These are phyloP conservation scores for Bombyx mandarina DNA, from an alignment of 1,140 invertebrate genomes.

Conservation along the genomic window DNA sequence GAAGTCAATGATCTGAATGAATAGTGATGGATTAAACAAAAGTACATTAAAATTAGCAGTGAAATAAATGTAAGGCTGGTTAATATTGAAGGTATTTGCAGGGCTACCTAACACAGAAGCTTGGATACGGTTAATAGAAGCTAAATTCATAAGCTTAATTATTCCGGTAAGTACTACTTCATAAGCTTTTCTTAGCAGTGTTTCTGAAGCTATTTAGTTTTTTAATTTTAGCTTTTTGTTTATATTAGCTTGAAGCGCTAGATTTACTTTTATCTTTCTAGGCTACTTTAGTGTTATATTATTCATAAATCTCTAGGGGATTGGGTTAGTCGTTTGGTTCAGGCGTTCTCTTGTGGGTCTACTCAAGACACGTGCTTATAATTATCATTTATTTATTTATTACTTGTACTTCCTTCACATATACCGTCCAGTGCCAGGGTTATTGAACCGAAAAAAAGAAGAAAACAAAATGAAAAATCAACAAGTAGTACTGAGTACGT, in stretches of 20 bases:
- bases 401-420: slow-evolving; percentile 66
- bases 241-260: slow-evolving; percentile 3
- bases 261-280: background rate
- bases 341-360: slow-evolving; percentile 27
- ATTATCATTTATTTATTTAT: slow-evolving; percentile 61
- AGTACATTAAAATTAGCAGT: background rate
- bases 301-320: background rate
- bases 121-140: background rate
- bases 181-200: background rate
- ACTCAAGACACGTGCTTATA: slow-evolving; percentile 63
- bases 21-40: background rate
- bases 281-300: slow-evolving; percentile 1
- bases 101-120: slow-evolving; percentile 1
- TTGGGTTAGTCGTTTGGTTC: too few relatives aligned
- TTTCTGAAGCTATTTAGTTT: background rate
- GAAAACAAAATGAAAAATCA: slow-evolving; percentile 27
- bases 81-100: background rate
- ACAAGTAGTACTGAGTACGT: slow-evolving; percentile 25
- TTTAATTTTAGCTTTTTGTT: background rate
- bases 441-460: slow-evolving; percentile 38
- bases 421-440: slow-evolving; percentile 59
- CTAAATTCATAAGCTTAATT: background rate
- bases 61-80: background rate
- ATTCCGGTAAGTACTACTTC: background rate
- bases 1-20: too few relatives aligned